Evolutionary conservation across 1,140 invertebrate genomes (phyloP).

Genomic region (Hormaphis cornu): DNA sequence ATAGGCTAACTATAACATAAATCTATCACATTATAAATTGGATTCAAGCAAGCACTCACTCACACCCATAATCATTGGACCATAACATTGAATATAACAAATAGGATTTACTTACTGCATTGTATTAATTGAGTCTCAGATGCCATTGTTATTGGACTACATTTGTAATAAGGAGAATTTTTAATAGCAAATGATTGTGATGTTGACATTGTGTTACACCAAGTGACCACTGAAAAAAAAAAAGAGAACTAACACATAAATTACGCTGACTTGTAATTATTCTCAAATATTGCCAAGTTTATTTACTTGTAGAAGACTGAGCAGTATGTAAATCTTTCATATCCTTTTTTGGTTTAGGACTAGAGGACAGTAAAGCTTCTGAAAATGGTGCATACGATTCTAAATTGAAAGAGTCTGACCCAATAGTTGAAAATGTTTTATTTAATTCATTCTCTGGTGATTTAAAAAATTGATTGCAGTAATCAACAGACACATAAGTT

Average conservation of each 20-base stretch:
- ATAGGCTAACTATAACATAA: conserved; percentile 23
- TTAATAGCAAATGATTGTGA: conserved; percentile 19
- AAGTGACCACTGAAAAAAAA: conserved; percentile 8
- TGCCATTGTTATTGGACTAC: neutral
- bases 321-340: neutral
- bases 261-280: neutral
- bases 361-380: neutral
- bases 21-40: conserved; percentile 14
- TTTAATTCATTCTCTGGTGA: neutral
- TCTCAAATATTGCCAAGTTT: neutral
- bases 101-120: conserved; percentile 19
- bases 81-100: conserved; percentile 8
- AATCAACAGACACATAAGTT: neutral
- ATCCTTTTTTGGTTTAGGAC: neutral
- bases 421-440: neutral
- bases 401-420: neutral
- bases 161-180: conserved; percentile 15
- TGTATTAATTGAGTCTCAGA: conserved; percentile 7
- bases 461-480: neutral
- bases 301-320: neutral
- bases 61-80: conserved; percentile 16
- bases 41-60: neutral
- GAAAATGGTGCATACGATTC: neutral
- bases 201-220: neutral
- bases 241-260: neutral